Percentiles rank a stretch among this genome's conserved stretches.
Evolutionary conservation across 2,888 invertebrate species (phyloP).

Genomic region (Metalampra italica): DNA sequence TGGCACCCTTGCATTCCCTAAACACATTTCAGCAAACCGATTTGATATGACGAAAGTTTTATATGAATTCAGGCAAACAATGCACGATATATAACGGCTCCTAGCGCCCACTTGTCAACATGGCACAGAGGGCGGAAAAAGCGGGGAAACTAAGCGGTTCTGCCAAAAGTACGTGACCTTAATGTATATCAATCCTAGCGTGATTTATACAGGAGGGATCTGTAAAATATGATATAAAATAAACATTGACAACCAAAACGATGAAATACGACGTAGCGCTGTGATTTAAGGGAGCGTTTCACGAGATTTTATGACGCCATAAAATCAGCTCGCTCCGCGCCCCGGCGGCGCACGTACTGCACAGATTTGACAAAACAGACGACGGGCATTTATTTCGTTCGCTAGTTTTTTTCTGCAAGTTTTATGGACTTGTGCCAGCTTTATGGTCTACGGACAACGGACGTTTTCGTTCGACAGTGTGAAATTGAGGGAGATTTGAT

Average conservation of each 20-base stretch:
- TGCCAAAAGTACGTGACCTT: constrained; percentile 75
- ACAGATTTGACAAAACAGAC: constrained; percentile 78
- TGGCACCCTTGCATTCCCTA: neutral
- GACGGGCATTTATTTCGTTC: constrained; percentile 71
- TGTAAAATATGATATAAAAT: constrained; percentile 79
- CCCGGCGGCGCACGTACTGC: constrained; percentile 59
- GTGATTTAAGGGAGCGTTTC: constrained; percentile 77
- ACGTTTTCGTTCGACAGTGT: constrained; percentile 54
- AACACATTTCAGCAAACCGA: constrained; percentile 1
- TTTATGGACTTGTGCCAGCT: constrained; percentile 74
- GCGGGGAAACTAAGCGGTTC: constrained; percentile 62
- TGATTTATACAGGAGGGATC: constrained; percentile 74
- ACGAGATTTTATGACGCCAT: constrained; percentile 76
- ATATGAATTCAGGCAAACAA: constrained; percentile 27
- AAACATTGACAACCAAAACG: constrained; percentile 78
- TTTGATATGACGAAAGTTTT: constrained; percentile 10
- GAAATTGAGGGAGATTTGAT: constrained; percentile 52
- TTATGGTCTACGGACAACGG: constrained; percentile 61
- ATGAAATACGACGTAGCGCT: constrained; percentile 74
- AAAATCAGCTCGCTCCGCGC: constrained; percentile 67
- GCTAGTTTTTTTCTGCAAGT: constrained; percentile 65
- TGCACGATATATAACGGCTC: constrained; percentile 24
- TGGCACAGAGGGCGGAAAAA: constrained; percentile 21
- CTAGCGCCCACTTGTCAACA: constrained; percentile 53
- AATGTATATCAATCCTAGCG: constrained; percentile 73